Percentiles rank a stretch among this genome's conserved stretches.
Evolutionary conservation across 2,113 vertebrate species (phyloP).

Genomic region (Uropsilus gracilis): DNA sequence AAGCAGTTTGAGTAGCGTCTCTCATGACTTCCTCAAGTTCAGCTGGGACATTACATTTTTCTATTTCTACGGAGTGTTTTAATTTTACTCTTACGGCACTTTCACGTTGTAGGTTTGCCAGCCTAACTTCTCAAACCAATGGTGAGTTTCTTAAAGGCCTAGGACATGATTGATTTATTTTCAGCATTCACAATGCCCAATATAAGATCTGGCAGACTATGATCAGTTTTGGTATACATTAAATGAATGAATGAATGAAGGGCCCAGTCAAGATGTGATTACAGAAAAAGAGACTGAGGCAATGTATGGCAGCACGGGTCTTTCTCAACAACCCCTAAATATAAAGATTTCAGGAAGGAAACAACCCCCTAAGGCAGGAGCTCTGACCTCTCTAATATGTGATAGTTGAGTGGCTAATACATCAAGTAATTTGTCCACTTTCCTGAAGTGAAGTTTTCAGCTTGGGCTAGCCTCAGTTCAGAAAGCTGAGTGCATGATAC

Average conservation of each 20-base stretch:
- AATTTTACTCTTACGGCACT: not conserved
- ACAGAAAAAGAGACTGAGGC: not conserved
- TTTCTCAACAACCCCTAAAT: not conserved
- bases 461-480: not conserved
- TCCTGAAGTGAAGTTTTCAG: slow-evolving; percentile 64
- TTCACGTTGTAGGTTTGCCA: not conserved
- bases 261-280: not conserved
- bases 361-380: not conserved
- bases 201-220: not conserved
- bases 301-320: not conserved
- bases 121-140: not conserved
- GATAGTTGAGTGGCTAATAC: slow-evolving; percentile 9
- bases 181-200: not conserved
- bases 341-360: not conserved
- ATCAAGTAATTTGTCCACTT: slow-evolving; percentile 63
- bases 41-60: not conserved
- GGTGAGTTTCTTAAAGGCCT: not conserved
- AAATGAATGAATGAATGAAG: not conserved
- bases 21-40: not conserved
- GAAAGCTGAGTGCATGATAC: not conserved
- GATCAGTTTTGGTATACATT: not conserved
- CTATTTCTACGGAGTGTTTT: not conserved
- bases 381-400: not conserved
- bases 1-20: not conserved
- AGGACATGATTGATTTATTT: not conserved